Base-by-base conservation (phyloP, 2,113 vertebrate genomes). In the Stigmatopora argus region DNA sequence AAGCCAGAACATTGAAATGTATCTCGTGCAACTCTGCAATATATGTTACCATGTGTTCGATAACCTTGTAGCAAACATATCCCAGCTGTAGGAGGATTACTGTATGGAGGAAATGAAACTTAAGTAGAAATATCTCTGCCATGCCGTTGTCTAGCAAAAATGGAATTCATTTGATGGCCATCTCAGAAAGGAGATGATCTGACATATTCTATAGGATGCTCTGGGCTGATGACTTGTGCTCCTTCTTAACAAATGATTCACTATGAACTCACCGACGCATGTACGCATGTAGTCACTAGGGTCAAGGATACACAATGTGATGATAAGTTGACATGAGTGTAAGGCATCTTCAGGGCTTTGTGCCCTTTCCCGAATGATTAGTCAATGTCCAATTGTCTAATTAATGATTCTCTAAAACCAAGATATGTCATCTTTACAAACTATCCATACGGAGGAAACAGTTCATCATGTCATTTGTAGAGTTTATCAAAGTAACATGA, bases 361-460 rank as follows among this genome's bases (percentile, higher is more conserved):
- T 87, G 88, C 84, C 85, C 87, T 92, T 88, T 90, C 81, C 81
- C 74, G 65, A 83, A 79, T 59, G 77, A 90, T 90, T 90, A 89
- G 83, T 89, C 86, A 88, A 88, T 85, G 86, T 84, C 80, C 78
- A 84, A 81, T 85, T 88, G 86, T 87, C 86, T 87, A 85, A 86
- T 89, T 90, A 89, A 89, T 83, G 80, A 88, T 81, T 67, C 82
- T 82, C 66, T 82, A 70, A 23, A 79, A 81, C 74, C 76, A 77
- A 79, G 79, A 87, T 70, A 79, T 79, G 79, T 75, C 78, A 79
- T 80, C 63, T 77, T 66, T 73, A 75, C 71, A 72, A 79, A 73
- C 71, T 52, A 73, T 23, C 64, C 55, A n/a, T 77, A 80, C 69
- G 78, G 85, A 9, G 18, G 34, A 58, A 35, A 57, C 1, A 3